These are phyloP conservation scores for Takifugu flavidus DNA, from an alignment of 2,113 vertebrate species.

Conservation along the genomic window DNA sequence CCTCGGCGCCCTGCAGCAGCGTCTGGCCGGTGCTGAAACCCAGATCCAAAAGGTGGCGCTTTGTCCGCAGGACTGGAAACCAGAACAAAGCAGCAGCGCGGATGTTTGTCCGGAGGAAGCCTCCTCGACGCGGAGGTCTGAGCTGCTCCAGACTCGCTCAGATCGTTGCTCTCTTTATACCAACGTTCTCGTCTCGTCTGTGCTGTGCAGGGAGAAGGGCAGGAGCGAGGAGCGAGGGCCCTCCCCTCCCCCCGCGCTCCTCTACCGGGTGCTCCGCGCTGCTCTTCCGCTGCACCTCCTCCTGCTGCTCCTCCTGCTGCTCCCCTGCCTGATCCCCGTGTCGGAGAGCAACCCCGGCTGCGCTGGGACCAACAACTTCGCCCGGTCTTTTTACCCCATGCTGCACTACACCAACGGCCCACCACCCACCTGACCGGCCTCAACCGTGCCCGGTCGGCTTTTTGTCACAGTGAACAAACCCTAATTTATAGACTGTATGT, in stretches of 20 bases:
- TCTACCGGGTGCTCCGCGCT: slow-evolving; percentile 80
- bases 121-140: slow-evolving; percentile 30
- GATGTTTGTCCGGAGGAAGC: neutral
- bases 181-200: neutral
- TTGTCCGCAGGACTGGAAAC: slow-evolving; percentile 34
- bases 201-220: slow-evolving; percentile 46
- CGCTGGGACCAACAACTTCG: slow-evolving; percentile 86
- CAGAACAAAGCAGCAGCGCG: slow-evolving; percentile 6
- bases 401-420: slow-evolving; percentile 90
- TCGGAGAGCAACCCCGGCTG: slow-evolving; percentile 86
- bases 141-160: neutral
- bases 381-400: slow-evolving; percentile 91
- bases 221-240: neutral
- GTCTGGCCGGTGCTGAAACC: slow-evolving; percentile 63
- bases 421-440: slow-evolving; percentile 78
- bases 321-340: slow-evolving; percentile 82
- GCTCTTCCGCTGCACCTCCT: slow-evolving; percentile 87
- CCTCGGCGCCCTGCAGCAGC: slow-evolving; percentile 67
- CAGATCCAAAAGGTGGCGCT: neutral
- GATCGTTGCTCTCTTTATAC: neutral
- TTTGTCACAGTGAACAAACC: neutral
- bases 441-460: slow-evolving; percentile 6
- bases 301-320: slow-evolving; percentile 83
- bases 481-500: no score
- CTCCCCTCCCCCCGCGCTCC: slow-evolving; percentile 77